Evolutionary conservation across 2,797 vertebrate species (phyloP), one percentile per base, ranked within the genome.

Genomic region (Microcaecilia unicolor): DNA sequence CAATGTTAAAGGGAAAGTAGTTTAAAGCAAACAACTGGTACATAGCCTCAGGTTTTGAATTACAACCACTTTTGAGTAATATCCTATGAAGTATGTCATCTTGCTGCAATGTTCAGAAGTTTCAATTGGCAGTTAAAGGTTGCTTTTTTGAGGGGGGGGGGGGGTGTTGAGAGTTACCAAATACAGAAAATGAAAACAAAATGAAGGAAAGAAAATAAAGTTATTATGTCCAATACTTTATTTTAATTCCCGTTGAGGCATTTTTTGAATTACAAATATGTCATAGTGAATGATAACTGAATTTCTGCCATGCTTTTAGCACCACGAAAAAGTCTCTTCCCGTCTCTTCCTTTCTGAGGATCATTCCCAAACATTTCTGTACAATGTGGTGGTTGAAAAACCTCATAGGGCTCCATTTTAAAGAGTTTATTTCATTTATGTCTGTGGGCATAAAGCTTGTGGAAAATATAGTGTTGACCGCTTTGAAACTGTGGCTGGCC

Each of bases 31-130:
- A 83, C 78, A 84, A 83, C 80, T 84, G 82, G 84, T 81, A 85
- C 88, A 81, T 87, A 85, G 90, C 92, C 92, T 97, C 92, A 94
- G 92, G 91, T 95, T 91, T 91, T 87, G 85, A 85, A 87, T 83
- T 76, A 81, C 87, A 87, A 89, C 86, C 84, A 85, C 79, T 85
- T 75, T 82, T 80, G 76, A 83, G 80, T 83, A 80, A 76, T 77
- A 80, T 84, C 64, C 76, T 80, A 85, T 73, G 64, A 63, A 55
- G 67, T 70, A 48, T 70, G 41, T 78, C 81, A 61, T 69, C 70
- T 80, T 82, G 66, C 56, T 76, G 65, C 71, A 70, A 48, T 55
- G 70, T 48, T 67, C 42, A 33, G 2, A n/a, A 54, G 72, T 72
- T 78, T 78, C 44, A 67, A 79, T 83, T 81, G 56, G 69, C 77